Base-by-base conservation (phyloP, 2,797 vertebrate genomes). In the Ciconia nigra region DNA sequence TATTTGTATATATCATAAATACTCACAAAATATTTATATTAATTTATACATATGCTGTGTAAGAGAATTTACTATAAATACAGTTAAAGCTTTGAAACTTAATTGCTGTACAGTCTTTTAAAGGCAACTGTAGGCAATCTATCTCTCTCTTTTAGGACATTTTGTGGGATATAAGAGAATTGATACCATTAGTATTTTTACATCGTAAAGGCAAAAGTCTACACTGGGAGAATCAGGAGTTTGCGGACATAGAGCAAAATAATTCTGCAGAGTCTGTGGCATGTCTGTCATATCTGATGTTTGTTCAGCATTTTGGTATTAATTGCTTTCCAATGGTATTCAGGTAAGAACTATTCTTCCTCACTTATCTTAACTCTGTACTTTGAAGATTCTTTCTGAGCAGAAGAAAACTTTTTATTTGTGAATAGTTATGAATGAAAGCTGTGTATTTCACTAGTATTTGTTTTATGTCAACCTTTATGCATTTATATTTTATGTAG, bases 231-330 rank as follows among this genome's bases (percentile, higher is more conserved):
- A 87, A 95, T 74, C 83, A 97, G 80, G 97, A 97, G 80, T 87
- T 97, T 76, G 92, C 97, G 16, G 97, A 97, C 37, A 97, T 98
- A 73, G 98, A 97, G 63, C 72, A 10, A 74, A 98, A 98, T 52
- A 95, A 99, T 63, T 97, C 96, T 4, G 96, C 94, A 17, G 99
- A 99, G 87, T 98, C 99, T 11, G 95, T 98, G 95, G 99, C 99
- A 7, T 99, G 99, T 92, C 95, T 99, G 93, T 98, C 99, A 12
- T 99, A 99, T 72, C 96, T 99, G 33, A 89, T 99, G n/a, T 99
- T 99, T 97, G 99, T 99, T 82, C 99, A 99, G 83, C 98, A 98
- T 88, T 98, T 99, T 87, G 96, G 97, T 87, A 98, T 98, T 1
- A 98, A 99, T 83, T 97, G 93, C 72, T 98, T 99, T 83, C 99